These are phyloP conservation scores for Cyclophora albipunctata DNA, from an alignment of 2,888 invertebrate genomes.

Conservation along the genomic window DNA sequence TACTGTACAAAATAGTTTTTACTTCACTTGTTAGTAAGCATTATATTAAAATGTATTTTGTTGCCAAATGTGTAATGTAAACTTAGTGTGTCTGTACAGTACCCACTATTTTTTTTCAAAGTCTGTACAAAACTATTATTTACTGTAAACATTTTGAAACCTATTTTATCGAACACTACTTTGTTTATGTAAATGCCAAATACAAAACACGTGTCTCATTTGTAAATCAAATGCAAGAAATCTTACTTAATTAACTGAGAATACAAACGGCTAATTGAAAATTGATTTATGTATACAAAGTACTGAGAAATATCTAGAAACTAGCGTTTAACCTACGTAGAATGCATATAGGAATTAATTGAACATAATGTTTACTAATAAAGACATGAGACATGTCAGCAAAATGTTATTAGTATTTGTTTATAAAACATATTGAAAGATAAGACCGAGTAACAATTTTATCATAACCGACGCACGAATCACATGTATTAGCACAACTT, in stretches of 20 bases:
- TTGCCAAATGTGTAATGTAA: too few species aligned
- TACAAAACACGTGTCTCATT: conserved; percentile 8
- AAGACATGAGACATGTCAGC: neutral
- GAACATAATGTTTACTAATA: neutral
- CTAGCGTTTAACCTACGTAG: conserved; percentile 23
- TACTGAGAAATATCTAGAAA: conserved; percentile 33
- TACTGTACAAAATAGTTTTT: too few species aligned
- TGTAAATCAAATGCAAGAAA: conserved; percentile 16
- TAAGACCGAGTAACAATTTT: conserved; percentile 15
- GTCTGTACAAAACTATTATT: too few species aligned
- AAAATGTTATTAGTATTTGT: conserved; percentile 12
- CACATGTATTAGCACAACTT: conserved; percentile 30
- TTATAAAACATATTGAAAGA: conserved; percentile 19
- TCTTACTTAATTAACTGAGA: conserved; percentile 8
- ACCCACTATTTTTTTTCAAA: too few species aligned
- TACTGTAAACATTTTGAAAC: too few species aligned
- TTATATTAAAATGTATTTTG: too few species aligned
- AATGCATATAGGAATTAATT: conserved; percentile 6
- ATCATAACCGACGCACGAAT: too few species aligned
- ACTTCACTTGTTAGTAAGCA: too few species aligned
- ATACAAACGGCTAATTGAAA: neutral
- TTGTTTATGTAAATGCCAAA: too few species aligned
- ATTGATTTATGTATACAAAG: conserved; percentile 11
- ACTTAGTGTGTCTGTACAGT: too few species aligned
- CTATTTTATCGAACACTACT: too few species aligned